Evolutionary conservation across 2,888 invertebrate species (phyloP), one percentile per base, ranked within the genome.

Genomic region (Drosophila mimica): DNA sequence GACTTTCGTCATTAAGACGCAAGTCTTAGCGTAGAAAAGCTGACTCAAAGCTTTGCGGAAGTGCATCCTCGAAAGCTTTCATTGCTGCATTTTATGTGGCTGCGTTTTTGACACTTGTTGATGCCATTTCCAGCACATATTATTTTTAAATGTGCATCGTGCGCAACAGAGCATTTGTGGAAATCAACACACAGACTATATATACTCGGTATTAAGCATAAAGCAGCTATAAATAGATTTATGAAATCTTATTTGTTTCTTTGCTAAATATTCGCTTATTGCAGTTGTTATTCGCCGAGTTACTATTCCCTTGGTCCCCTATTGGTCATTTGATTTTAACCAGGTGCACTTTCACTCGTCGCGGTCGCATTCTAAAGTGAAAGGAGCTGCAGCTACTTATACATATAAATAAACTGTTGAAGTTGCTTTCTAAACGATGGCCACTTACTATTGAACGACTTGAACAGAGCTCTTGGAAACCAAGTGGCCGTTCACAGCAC

Each of bases 301-400:
- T 25, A 25, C 4, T 8, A 15, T 15, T 25, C 13, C 15, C 25
- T 46, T 46, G 15, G 43, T 11, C 0, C 6, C 5, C n/a, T 38
- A 36, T 25, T 20, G 20, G 31, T 7, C 57, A 20, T 46, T 56
- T 36, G 46, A 40, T 28, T 20, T 11, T 51, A 28, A 58, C 64
- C 62, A 68, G 71, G 25, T 81, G 82, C 72, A 82, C 81, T 81
- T 81, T 81, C 79, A 75, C 82, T 82, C 66, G 48, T 20, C 51
- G 33, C 60, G 54, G 17, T 66, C 58, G 78, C 78, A 86, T 84
- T 84, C 84, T 84, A 71, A 83, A 88, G 84, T 84, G 84, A 84
- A 84, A 88, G 88, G 84, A 56, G 56, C 74, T 67, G 49, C 28
- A 75, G 66, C 74, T 67, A 52, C 25, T 64, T 63, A 53, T 30